Conservation (phyloP, 2,888 invertebrate species). For the Chloroclystis v-ata region DNA sequence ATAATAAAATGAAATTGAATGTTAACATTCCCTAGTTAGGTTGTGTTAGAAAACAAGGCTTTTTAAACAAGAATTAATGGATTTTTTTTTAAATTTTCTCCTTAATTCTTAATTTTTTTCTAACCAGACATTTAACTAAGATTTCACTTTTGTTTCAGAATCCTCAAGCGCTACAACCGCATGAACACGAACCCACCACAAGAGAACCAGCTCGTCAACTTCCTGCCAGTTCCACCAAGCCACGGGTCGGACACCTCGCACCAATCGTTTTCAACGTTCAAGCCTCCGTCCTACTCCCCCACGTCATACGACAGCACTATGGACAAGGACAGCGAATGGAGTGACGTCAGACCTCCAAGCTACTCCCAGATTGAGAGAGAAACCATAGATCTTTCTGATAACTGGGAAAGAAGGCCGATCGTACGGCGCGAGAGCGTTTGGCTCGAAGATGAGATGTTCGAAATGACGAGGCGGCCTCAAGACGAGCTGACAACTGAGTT, state of each 20-base stretch:
- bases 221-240: constrained; percentile 81
- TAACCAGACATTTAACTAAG: too few relatives aligned
- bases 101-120: too few relatives aligned
- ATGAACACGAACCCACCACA: constrained; percentile 76
- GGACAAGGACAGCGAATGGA: constrained; percentile 73
- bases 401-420: constrained; percentile 72
- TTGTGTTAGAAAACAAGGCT: too few relatives aligned
- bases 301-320: constrained; percentile 69
- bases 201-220: constrained; percentile 87
- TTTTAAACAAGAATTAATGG: too few relatives aligned
- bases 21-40: too few relatives aligned
- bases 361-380: constrained; percentile 69
- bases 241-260: constrained; percentile 65
- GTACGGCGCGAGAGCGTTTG: constrained; percentile 79
- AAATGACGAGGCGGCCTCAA: constrained; percentile 90
- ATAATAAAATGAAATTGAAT: too few relatives aligned
- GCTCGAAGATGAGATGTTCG: constrained; percentile 89
- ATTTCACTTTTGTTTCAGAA: constrained; percentile 46
- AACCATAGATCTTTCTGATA: constrained; percentile 64
- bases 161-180: constrained; percentile 82
- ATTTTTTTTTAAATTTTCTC: too few relatives aligned
- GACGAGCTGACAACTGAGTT: constrained; percentile 93
- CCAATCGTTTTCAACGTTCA: constrained; percentile 73
- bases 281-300: constrained; percentile 72
- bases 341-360: constrained; percentile 74